Base-by-base conservation (phyloP, 2,797 vertebrate genomes). In the Coendou prehensilis region DNA sequence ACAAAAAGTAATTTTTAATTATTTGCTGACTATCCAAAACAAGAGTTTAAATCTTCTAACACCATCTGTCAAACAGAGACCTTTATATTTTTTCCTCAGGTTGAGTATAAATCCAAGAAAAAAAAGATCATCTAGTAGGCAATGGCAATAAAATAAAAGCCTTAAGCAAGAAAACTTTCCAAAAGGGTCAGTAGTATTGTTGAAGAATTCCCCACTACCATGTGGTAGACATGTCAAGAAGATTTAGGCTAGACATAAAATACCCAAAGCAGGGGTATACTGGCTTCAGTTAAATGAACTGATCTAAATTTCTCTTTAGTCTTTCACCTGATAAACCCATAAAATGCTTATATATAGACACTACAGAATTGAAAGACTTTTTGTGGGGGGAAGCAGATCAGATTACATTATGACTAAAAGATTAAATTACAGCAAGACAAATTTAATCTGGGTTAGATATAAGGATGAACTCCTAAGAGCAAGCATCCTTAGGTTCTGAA, bases 81-180 rank as follows among this genome's bases (percentile, higher is more conserved):
- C 54, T 91, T 91, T 47, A 63, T 79, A 92, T 87, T 96, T 94
- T 94, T 85, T 73, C 45, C 89, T 91, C n/a, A 79, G 64, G 59
- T 91, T 71, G 83, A 87, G 17, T 87, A 93, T 89, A 96, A 96
- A 87, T 91, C 63, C 37, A 95, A 95, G 54, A 94, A 95, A 45
- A 93, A 86, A 92, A 96, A 96, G 69, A 89, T 94, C 93, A 93
- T 85, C 75, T 50, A 93, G 33, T 78, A 96, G 37, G 76, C 96
- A 92, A 91, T 20, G 37, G 47, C 57, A 94, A 96, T 82, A 96
- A 96, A 96, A 91, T 78, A 94, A 95, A 97, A 97, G 52, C 30
- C 54, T 89, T 93, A 95, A 84, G 22, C 69, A 96, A 50, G 96
- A 93, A 95, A 79, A 23, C 61, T 97, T 89, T 71, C 81, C 89